Evolutionary conservation across 2,113 vertebrate genomes (phyloP), one percentile per base, ranked within the genome.

Genomic region (Seriola aureovittata): DNA sequence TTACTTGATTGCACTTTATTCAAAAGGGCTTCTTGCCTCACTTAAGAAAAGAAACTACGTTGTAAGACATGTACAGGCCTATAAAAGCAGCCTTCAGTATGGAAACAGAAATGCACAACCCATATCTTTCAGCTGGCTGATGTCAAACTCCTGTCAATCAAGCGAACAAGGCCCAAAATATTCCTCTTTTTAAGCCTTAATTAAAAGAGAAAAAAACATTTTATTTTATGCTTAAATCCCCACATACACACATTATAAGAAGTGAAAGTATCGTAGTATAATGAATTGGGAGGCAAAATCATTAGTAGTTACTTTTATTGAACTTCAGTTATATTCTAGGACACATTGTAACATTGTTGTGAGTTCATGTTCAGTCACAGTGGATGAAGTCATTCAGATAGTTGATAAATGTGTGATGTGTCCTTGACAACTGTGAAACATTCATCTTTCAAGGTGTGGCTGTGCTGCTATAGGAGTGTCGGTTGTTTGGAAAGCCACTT

Each of bases 381-480:
- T 69, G 32, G 2, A n/a, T 74, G 29, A 71, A 50, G 23, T 58
- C n/a, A 67, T 66, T 69, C 11, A 60, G 17, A 44, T 55, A 59
- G 23, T 34, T 32, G 8, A 50, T 54, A 13, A 69, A 21, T 12
- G 0, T 60, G 42, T 71, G 52, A n/a, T 44, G 19, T 89, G 60
- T 68, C 73, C 59, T 77, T 69, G 62, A 42, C 25, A 38, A 4
- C 13, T 23, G n/a, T 38, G 19, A 54, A 29, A 9, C 23, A 75
- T 38, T 68, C 3, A n/a, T 19, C 0, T 68, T 50, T 52, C 19
- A 68, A 65, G 84, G 71, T 81, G 80, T 84, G 80, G 73, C 44
- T n/a, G 29, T 34, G 29, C 29, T 58, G 25, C 54, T 70, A 19
- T 21, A 25, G n/a, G 46, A 29, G 38, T 67, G 44, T 14, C 23